These are phyloP conservation scores for Hyposmocoma kahamanoa DNA, from an alignment of 1,140 invertebrate genomes.

Conservation along the genomic window DNA sequence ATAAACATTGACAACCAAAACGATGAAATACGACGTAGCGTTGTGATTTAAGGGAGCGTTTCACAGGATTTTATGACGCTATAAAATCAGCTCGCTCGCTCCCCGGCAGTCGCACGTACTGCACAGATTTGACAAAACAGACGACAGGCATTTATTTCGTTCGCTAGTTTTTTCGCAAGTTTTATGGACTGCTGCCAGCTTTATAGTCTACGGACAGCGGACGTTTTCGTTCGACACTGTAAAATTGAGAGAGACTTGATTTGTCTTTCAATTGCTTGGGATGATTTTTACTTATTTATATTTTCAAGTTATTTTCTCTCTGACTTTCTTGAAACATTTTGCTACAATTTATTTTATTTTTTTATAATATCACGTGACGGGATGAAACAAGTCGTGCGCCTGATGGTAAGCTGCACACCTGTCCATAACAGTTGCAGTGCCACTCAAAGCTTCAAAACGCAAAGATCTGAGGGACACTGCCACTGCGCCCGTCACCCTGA, in stretches of 20 bases:
- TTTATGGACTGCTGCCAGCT: conserved; percentile 68
- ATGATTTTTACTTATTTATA: background rate
- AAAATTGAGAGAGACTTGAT: conserved; percentile 22
- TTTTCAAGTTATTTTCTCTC: background rate
- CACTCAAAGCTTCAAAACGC: no score
- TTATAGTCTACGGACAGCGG: conserved; percentile 31
- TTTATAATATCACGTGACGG: no score
- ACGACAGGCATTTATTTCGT: conserved; percentile 68
- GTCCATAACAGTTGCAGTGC: no score
- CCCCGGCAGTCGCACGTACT: conserved; percentile 49
- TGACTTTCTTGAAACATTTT: no score
- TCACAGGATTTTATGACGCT: conserved; percentile 69
- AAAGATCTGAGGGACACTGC: no score
- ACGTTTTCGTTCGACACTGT: conserved; percentile 27
- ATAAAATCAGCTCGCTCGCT: conserved; percentile 58
- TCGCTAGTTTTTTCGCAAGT: conserved; percentile 64
- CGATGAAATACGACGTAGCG: conserved; percentile 69
- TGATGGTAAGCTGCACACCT: no score
- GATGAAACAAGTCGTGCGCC: no score
- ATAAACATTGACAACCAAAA: conserved; percentile 73
- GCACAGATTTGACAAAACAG: conserved; percentile 72
- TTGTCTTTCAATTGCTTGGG: conserved; percentile 5
- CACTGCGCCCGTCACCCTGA: no score
- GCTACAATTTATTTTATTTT: no score
- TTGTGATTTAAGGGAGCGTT: conserved; percentile 69